Conservation (phyloP, 2,888 invertebrate genomes). For the Lasioglossum villosulum region DNA sequence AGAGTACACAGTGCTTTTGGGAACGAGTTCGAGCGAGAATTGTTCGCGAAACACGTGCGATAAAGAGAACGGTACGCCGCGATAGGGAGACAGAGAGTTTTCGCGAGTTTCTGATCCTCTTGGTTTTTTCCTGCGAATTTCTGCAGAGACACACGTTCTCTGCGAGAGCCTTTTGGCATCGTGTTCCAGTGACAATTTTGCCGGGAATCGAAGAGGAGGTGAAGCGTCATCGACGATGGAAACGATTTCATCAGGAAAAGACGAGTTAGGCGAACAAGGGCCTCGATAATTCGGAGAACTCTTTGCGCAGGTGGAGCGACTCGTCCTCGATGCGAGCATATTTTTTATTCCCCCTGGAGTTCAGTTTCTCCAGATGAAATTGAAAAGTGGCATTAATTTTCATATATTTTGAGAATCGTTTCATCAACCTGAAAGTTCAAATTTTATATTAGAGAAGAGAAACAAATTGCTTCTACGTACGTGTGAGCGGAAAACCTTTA, state of each 20-base stretch:
- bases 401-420: not conserved
- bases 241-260: not conserved
- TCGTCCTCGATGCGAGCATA: not conserved
- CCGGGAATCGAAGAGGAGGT: constrained; percentile 40
- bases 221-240: not conserved
- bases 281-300: not conserved
- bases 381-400: not conserved
- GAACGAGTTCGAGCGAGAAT: not conserved
- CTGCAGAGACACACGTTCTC: constrained; percentile 8
- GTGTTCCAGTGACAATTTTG: constrained; percentile 51
- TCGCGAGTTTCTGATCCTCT: not conserved
- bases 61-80: not conserved
- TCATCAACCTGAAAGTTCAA: not conserved
- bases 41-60: not conserved
- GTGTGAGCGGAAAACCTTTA: too few relatives aligned
- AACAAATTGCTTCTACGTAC: not conserved
- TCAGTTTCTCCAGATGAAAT: not conserved
- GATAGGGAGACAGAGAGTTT: not conserved
- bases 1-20: not conserved
- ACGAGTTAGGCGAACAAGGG: not conserved
- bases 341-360: not conserved
- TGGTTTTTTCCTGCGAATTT: constrained; percentile 20
- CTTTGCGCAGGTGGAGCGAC: not conserved
- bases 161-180: constrained; percentile 29
- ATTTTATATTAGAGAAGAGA: not conserved